Conservation (phyloP, 2,888 invertebrate genomes). For the Chrysodeixis includens region DNA sequence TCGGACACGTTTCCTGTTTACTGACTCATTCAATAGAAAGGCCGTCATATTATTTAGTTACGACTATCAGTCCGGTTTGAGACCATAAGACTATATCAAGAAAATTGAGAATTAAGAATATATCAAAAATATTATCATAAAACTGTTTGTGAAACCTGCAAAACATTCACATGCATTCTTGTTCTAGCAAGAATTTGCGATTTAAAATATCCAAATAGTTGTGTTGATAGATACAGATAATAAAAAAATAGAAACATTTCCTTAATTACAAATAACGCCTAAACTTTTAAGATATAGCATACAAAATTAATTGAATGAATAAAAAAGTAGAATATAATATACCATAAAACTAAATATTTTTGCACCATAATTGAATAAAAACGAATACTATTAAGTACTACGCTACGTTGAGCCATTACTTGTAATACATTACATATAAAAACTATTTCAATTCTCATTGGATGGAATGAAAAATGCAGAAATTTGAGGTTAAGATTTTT, state of each 20-base stretch:
- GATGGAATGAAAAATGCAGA: constrained; percentile 57
- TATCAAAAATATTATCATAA: neutral
- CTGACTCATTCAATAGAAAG: neutral
- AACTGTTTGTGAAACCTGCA: neutral
- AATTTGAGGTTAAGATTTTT: constrained; percentile 35
- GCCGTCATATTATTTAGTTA: constrained; percentile 4
- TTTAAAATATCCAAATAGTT: neutral
- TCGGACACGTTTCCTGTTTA: neutral
- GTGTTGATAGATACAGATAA: constrained; percentile 5
- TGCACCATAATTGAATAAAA: constrained; percentile 52
- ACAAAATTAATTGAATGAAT: constrained; percentile 41
- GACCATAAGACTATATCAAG: constrained; percentile 21
- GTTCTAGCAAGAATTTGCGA: neutral
- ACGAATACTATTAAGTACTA: constrained; percentile 60
- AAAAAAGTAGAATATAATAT: constrained; percentile 45
- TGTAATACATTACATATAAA: constrained; percentile 27
- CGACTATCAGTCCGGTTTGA: constrained; percentile 9
- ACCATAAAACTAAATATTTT: constrained; percentile 53
- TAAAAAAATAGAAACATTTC: constrained; percentile 22
- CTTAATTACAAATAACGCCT: constrained; percentile 41
- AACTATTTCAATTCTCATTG: constrained; percentile 47
- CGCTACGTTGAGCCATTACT: constrained; percentile 52
- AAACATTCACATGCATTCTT: neutral
- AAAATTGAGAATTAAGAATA: too few relatives aligned
- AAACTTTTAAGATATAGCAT: constrained; percentile 38